These are phyloP conservation scores for Pseudorectes ferrugineus DNA, from an alignment of 2,113 vertebrate species.

Conservation along the genomic window DNA sequence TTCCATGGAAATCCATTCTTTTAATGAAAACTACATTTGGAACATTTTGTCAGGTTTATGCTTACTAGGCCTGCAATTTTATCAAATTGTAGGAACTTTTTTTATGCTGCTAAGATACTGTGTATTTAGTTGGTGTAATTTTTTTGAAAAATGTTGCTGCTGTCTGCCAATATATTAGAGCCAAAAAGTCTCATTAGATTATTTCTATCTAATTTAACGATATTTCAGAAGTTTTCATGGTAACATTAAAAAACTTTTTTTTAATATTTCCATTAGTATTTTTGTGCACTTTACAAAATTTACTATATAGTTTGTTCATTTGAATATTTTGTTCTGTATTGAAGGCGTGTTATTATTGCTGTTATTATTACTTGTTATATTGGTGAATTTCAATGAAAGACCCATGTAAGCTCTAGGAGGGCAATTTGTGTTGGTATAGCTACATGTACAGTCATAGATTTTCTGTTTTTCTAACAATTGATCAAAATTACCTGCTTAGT, in stretches of 20 bases:
- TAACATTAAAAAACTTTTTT: conserved; percentile 36
- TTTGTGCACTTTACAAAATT: conserved; percentile 78
- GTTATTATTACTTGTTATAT: not conserved
- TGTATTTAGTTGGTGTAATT: conserved; percentile 56
- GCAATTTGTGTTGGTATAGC: not conserved
- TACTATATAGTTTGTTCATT: not conserved
- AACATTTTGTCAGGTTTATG: conserved; percentile 62
- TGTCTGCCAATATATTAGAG: conserved; percentile 66
- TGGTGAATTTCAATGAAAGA: conserved; percentile 37
- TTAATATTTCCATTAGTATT: conserved; percentile 32
- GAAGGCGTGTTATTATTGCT: not conserved
- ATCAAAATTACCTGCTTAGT: not conserved
- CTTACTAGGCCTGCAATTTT: conserved; percentile 66
- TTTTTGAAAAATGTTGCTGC: conserved; percentile 67
- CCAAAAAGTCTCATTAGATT: conserved; percentile 68
- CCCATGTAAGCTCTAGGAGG: not conserved
- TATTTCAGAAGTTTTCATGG: conserved; percentile 25
- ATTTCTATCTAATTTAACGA: conserved; percentile 51
- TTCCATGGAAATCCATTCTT: conserved; percentile 62
- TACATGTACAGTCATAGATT: not conserved
- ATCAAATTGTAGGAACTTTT: conserved; percentile 56
- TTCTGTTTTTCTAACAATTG: not conserved
- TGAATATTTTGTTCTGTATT: not conserved
- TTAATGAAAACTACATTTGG: conserved; percentile 44
- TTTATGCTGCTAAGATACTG: conserved; percentile 74